Percentiles rank a stretch among this genome's conserved stretches.
These are phyloP conservation scores for Drosophila austrosaltans DNA, from an alignment of 2,888 invertebrate species.

Conservation along the genomic window DNA sequence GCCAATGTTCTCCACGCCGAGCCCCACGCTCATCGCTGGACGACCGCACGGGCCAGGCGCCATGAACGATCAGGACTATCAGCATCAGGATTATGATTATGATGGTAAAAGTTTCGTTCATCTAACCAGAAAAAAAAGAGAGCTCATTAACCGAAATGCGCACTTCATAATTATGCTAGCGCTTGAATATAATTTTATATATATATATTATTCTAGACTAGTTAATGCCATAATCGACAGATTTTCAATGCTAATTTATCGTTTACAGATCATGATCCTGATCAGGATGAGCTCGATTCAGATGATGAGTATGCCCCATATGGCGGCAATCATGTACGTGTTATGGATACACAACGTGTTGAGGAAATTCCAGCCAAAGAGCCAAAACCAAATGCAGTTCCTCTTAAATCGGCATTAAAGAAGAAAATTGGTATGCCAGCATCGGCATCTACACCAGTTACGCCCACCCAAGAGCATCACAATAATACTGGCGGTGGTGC, in stretches of 20 bases:
- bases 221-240: too few relatives aligned
- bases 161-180: slow-evolving; percentile 72
- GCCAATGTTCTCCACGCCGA: slow-evolving; percentile 97
- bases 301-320: slow-evolving; percentile 86
- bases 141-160: slow-evolving; percentile 68
- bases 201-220: too few relatives aligned
- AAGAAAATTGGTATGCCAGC: slow-evolving; percentile 86
- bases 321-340: slow-evolving; percentile 85
- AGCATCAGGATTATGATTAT: slow-evolving; percentile 86
- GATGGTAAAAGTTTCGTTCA: slow-evolving; percentile 85
- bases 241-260: background rate
- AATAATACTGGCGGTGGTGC: slow-evolving; percentile 76
- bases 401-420: slow-evolving; percentile 95
- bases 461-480: slow-evolving; percentile 88
- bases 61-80: slow-evolving; percentile 82
- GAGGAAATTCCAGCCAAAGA: slow-evolving; percentile 97
- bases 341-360: slow-evolving; percentile 91
- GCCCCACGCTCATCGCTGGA: slow-evolving; percentile 87
- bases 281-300: slow-evolving; percentile 88
- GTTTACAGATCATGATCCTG: slow-evolving; percentile 83
- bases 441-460: slow-evolving; percentile 85
- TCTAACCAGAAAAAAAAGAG: slow-evolving; percentile 17
- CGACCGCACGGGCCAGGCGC: slow-evolving; percentile 84
- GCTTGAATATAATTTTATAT: slow-evolving; percentile 19
- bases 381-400: slow-evolving; percentile 95